phyloP scores from a whole-genome alignment of 2,888 invertebrate genomes.

The Drosophila mimica region DNA sequence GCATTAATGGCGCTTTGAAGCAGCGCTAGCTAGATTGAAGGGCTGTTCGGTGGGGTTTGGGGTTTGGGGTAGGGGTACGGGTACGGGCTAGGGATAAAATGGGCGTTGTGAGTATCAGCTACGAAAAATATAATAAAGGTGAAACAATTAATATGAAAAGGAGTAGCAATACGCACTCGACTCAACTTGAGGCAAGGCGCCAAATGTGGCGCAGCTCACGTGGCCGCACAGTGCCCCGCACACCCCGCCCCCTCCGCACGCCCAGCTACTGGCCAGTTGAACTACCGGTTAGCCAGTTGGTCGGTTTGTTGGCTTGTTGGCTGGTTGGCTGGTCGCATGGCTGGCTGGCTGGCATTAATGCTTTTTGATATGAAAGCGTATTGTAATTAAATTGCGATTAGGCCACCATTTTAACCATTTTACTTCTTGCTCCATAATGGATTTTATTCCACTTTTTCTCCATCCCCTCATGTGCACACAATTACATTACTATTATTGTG shows the following conservation, averaged over 20 bases:
- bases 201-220: slow-evolving; percentile 51
- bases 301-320: slow-evolving; percentile 24
- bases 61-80: background rate
- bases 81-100: background rate
- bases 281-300: slow-evolving; percentile 36
- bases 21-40: slow-evolving; percentile 9
- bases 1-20: slow-evolving; percentile 76
- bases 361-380: slow-evolving; percentile 81
- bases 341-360: slow-evolving; percentile 68
- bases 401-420: slow-evolving; percentile 84
- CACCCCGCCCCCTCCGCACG: slow-evolving; percentile 16
- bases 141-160: slow-evolving; percentile 75
- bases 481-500: slow-evolving; percentile 68
- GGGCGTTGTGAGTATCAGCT: slow-evolving; percentile 56
- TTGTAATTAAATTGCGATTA: slow-evolving; percentile 85
- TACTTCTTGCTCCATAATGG: slow-evolving; percentile 76
- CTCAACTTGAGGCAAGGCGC: slow-evolving; percentile 33
- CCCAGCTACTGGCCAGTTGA: slow-evolving; percentile 29
- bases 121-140: slow-evolving; percentile 73
- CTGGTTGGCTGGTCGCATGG: slow-evolving; percentile 16
- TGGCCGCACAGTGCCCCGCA: slow-evolving; percentile 45
- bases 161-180: slow-evolving; percentile 65
- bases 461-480: slow-evolving; percentile 34
- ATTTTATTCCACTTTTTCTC: slow-evolving; percentile 76
- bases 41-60: slow-evolving; percentile 3